Evolutionary conservation across 2,113 vertebrate genomes (phyloP).

Genomic region (Gopherus flavomarginatus): DNA sequence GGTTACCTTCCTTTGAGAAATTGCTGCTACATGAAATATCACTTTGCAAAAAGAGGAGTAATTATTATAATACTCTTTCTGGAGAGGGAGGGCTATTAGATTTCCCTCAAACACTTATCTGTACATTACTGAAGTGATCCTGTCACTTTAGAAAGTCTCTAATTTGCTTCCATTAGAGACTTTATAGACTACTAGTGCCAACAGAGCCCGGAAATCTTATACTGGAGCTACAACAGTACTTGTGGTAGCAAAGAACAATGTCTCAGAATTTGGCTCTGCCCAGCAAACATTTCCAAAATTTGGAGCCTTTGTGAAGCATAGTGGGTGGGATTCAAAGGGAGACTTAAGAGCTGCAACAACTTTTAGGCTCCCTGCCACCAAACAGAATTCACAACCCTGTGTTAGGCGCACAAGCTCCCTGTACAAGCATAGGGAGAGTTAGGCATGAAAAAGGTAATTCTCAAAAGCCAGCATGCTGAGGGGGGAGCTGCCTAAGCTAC

Average conservation of each 20-base stretch:
- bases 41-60: slow-evolving; percentile 55
- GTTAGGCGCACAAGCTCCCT: background rate
- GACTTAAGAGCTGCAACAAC: background rate
- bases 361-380: background rate
- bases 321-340: background rate
- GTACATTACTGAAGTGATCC: slow-evolving; percentile 64
- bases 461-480: background rate
- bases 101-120: slow-evolving; percentile 68
- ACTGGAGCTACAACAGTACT: background rate
- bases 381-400: background rate
- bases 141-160: slow-evolving; percentile 60
- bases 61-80: slow-evolving; percentile 75
- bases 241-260: background rate
- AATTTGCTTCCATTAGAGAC: slow-evolving; percentile 64
- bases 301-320: background rate
- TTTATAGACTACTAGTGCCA: slow-evolving; percentile 4
- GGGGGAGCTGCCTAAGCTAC: background rate
- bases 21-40: slow-evolving; percentile 37
- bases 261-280: background rate
- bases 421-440: background rate
- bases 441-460: background rate
- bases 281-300: background rate
- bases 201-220: slow-evolving; percentile 20
- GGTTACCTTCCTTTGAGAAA: slow-evolving; percentile 46
- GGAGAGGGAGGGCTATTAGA: slow-evolving; percentile 60